Base-by-base conservation (phyloP, 2,888 invertebrate genomes). In the Drosophila nr. fundita region DNA sequence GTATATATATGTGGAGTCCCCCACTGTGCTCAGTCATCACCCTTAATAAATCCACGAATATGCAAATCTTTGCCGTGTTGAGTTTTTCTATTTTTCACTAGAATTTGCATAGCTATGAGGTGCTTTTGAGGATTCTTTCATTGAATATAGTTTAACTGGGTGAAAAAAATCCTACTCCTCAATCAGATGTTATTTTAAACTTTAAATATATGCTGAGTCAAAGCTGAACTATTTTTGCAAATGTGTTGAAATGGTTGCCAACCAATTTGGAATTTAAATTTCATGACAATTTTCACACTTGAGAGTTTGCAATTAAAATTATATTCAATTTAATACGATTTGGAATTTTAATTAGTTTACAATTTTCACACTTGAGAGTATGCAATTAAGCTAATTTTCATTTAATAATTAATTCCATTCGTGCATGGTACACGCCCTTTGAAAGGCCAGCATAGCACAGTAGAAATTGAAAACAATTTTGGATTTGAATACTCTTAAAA, bases 61-160 rank as follows among this genome's bases (percentile, higher is more conserved):
- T 1, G 1, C n/a, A n/a, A 38, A n/a, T n/a, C n/a, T 13, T 6
- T 3, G n/a, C 0, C 6, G 42, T 0, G 1, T 21, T 42, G 11
- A 6, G 6, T 11, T 1, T 11, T 36, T 42, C 6, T 21, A n/a
- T 8, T 0, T 30, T 30, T 10, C 0, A 30, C 30, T 3, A 30
- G 30, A 0, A 30, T 10, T 30, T 30, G 10, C 7, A 30, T 30
- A 29, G 29, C 0, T 40, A 40, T 40, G 40, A n/a, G 6, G 1
- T 42, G 6, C 13, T 21, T 21, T 6, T 13, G 21, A 13, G 21
- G 11, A 21, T 21, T 42, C 3, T 0, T 1, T 21, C 13, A 21
- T 2, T 42, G 2, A 13, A 0, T n/a, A 10, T 40, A n/a, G 40
- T 40, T 40, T n/a, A 40, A n/a, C 1, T 40, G 36, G 15, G 1